A percentile compares a stretch with the other conserved stretches of the same genome.
These are phyloP conservation scores for Aporophyla nigra DNA, from an alignment of 2,888 invertebrate genomes.

Conservation along the genomic window DNA sequence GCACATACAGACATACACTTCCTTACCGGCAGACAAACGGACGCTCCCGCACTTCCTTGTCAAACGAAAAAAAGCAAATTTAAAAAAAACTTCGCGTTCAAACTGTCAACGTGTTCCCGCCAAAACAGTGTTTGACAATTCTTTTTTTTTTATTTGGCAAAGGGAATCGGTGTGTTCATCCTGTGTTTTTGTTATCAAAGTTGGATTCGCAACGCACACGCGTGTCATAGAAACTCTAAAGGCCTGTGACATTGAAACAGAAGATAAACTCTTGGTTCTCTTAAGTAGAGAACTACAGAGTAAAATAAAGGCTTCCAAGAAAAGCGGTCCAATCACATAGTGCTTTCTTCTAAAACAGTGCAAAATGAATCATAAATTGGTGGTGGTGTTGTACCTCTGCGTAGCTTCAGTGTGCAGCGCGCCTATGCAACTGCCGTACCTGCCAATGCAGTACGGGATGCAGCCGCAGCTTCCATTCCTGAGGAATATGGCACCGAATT, in stretches of 20 bases:
- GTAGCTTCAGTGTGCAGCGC: constrained; percentile 68
- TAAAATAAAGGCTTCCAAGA: not conserved
- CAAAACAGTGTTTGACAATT: constrained; percentile 7
- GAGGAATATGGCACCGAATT: constrained; percentile 69
- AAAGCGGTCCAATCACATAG: not conserved
- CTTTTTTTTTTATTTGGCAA: constrained; percentile 1
- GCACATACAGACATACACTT: constrained; percentile 66
- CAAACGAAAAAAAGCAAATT: constrained; percentile 29
- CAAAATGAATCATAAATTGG: constrained; percentile 62
- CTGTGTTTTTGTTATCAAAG: constrained; percentile 36
- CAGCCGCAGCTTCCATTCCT: constrained; percentile 71
- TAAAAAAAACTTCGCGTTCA: not conserved
- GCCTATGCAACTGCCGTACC: constrained; percentile 73
- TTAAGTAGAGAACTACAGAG: constrained; percentile 45
- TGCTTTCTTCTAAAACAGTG: constrained; percentile 20
- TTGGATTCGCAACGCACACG: constrained; percentile 43
- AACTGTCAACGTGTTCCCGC: constrained; percentile 35
- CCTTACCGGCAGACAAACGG: constrained; percentile 68
- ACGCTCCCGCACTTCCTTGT: constrained; percentile 55
- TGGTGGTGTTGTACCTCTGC: constrained; percentile 69
- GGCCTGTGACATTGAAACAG: constrained; percentile 12
- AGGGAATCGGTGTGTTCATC: constrained; percentile 26
- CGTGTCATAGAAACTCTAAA: constrained; percentile 29
- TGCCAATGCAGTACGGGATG: constrained; percentile 67
- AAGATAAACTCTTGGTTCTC: constrained; percentile 40